Conservation (phyloP, 2,888 invertebrate genomes). For the Trissolcus japonicus region DNA sequence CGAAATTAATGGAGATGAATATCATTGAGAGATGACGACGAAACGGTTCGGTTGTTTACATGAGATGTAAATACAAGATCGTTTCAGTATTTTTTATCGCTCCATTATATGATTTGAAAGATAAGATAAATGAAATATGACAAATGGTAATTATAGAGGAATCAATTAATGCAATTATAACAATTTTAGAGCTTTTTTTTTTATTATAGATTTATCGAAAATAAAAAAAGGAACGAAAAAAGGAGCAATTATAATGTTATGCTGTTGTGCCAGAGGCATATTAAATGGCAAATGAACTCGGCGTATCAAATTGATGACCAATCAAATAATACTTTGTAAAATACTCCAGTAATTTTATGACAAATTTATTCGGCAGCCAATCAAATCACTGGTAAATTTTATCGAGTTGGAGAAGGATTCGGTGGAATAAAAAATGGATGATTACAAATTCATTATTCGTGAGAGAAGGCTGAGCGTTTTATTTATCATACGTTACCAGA, state of each 20-base stretch:
- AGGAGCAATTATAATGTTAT: background rate
- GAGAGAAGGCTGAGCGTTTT: background rate
- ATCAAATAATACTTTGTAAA: background rate
- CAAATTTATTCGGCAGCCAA: background rate
- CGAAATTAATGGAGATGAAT: background rate
- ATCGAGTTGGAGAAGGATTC: background rate
- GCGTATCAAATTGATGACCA: constrained; percentile 1
- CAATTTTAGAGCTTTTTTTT: background rate
- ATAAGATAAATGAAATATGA: background rate
- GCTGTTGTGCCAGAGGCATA: background rate
- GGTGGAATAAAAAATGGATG: background rate
- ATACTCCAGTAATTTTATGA: background rate
- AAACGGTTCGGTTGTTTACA: background rate
- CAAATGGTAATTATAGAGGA: background rate
- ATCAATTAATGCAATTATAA: background rate
- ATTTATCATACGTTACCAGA: background rate
- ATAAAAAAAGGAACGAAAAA: background rate
- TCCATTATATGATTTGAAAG: background rate
- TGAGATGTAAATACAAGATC: no score
- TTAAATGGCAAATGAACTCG: background rate
- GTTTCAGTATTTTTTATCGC: background rate
- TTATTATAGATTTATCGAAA: no score
- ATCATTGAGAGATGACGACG: background rate
- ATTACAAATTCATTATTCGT: background rate
- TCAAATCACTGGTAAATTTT: background rate